Evolutionary conservation across 1,140 invertebrate genomes (phyloP), one percentile per base, ranked within the genome.

Genomic region (Atopsyche davidsoni): DNA sequence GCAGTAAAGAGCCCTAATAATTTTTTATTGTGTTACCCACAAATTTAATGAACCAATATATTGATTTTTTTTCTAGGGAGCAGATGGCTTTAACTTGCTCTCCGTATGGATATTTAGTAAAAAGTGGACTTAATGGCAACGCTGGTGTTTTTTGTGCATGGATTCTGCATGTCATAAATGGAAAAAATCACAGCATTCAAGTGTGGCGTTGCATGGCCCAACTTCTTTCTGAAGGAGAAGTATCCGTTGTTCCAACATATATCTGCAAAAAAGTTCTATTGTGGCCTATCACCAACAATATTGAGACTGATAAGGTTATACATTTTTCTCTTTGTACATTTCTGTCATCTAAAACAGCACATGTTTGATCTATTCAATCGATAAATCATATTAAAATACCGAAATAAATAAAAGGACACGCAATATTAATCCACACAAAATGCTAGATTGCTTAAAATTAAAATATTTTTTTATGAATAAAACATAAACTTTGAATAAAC

Each of bases 201-300:
- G 24, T 50, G 18, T 50, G 48, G 48, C 36, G 48, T 21, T 22
- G 18, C 21, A 22, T 50, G 23, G 39, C 40, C 4, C 25, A 42
- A 6, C 18, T 31, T 19, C 40, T 50, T 9, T 23, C 17, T 16
- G n/a, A n/a, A 18, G 9, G 21, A 34, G 13, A 36, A 50, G 13
- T 42, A 43, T 31, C 11, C 25, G 6, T 42, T 35, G n/a, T n/a
- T n/a, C n/a, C 31, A 50, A 42, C 28, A 50, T 17, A 43, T 25
- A 36, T 50, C 31, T 50, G 40, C 22, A 43, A 50, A 13, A 21
- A 25, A 10, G 40, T 50, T 25, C 39, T 50, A 1, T 18, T 50
- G 21, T 50, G 48, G 48, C 36, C 28, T 7, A 19, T 50, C 4
- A 40, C 40, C 14, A 34, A 49, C 9, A 23, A 49, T 16, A 19